Conservation (phyloP, 1,140 invertebrate genomes). For the Neelides sp. region DNA sequence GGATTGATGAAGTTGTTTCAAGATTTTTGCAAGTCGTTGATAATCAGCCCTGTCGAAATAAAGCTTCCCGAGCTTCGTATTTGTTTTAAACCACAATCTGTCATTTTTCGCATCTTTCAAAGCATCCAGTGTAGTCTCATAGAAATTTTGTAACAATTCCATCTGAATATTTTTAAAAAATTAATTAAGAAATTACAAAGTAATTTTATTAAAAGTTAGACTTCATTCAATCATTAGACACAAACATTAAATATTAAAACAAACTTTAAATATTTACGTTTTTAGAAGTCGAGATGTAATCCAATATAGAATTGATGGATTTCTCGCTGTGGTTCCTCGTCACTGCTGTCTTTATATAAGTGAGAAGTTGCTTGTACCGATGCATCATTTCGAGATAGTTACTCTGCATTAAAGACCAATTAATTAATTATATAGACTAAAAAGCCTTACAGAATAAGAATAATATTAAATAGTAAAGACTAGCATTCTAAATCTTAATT, state of each 20-base stretch:
- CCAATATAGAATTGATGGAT: conserved; percentile 98
- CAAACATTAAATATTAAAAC: conserved; percentile 8
- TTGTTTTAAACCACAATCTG: conserved; percentile 98
- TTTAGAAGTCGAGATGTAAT: conserved; percentile 98
- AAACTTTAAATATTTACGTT: conserved; percentile 53
- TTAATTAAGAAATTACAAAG: conserved; percentile 6
- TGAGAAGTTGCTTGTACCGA: conserved; percentile 88
- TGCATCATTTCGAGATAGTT: conserved; percentile 96
- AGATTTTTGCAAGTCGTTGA: conserved; percentile 84
- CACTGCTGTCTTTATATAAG: conserved; percentile 96
- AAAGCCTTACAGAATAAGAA: conserved; percentile 4
- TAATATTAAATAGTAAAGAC: neutral
- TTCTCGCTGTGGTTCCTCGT: conserved; percentile 99
- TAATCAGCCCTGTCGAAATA: conserved; percentile 96
- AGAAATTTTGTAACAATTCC: conserved; percentile 98
- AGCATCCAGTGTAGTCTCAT: conserved; percentile 96
- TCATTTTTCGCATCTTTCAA: conserved; percentile 98
- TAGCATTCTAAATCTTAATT: neutral
- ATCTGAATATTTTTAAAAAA: conserved; percentile 50
- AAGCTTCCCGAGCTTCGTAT: conserved; percentile 95
- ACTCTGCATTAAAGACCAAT: conserved; percentile 47
- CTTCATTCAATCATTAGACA: no score
- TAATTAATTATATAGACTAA: conserved; percentile 28
- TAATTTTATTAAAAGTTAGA: neutral
- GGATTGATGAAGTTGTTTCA: conserved; percentile 93